Base-by-base conservation (phyloP, 2,888 invertebrate genomes). In the Calliscelio sp. region DNA sequence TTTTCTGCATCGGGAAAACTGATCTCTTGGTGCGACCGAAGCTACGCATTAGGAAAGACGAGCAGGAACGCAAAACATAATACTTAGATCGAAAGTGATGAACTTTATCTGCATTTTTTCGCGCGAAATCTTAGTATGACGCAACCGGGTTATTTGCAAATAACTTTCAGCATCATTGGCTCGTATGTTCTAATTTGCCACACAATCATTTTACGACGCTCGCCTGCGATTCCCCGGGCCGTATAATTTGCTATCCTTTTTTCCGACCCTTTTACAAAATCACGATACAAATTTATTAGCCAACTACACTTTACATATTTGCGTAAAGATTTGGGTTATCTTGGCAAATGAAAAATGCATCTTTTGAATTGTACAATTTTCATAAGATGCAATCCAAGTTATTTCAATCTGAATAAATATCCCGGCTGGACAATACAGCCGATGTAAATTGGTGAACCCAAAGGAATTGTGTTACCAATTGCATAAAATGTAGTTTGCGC, bases 11-110 rank as follows among this genome's bases (percentile, higher is more conserved):
- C 81, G 78, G 81, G 74, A 84, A 84, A 84, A 71, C 77, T 35
- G 84, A 81, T 80, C 84, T 71, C 53, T 20, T 44, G 59, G 49
- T 25, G 65, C 75, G 68, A 53, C 61, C 78, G 16, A 73, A 84
- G 81, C 68, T 70, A 38, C 63, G 79, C 81, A 81, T 85, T 78
- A 77, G 65, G 66, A 80, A 84, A 80, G 59, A 73, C 78, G 55
- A 57, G 55, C 75, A 51, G 81, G 32, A 25, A 80, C 75, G 74
- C 74, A 74, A 81, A 85, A 78, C 79, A 81, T 65, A 35, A 85
- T 79, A 75, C 71, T 75, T 79, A 71, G 78, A 85, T 82, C 85
- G 85, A 82, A 85, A 82, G 85, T 85, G 85, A 85, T 82, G 63
- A 85, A 85, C 71, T 82, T 81, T 74, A 79, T 79, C 66, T 46